Evolutionary conservation across 2,113 vertebrate species (phyloP).

Genomic region (Limnothrissa miodon): DNA sequence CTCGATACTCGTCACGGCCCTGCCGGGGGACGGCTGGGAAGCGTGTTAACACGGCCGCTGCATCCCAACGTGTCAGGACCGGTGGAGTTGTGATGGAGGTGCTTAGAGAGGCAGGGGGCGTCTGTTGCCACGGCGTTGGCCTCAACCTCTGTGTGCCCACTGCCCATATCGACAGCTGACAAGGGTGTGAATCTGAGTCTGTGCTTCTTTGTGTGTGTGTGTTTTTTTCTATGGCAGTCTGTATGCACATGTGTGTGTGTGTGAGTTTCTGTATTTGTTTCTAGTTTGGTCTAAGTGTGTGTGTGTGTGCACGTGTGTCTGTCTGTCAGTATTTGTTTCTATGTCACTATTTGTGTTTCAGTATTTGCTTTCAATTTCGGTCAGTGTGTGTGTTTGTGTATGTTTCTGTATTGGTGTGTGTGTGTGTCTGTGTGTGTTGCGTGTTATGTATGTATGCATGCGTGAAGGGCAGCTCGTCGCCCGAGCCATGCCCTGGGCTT

Average conservation of each 20-base stretch:
- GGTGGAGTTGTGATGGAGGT: constrained; percentile 26
- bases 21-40: background rate
- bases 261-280: too few relatives aligned
- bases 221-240: too few relatives aligned
- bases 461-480: constrained; percentile 30
- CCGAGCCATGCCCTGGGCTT: constrained; percentile 41
- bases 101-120: constrained; percentile 24
- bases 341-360: too few relatives aligned
- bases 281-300: too few relatives aligned
- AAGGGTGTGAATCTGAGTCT: too few relatives aligned
- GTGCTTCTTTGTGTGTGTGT: too few relatives aligned
- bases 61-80: constrained; percentile 39
- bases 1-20: background rate
- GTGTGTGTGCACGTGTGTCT: background rate
- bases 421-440: background rate
- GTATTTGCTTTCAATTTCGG: background rate
- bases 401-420: background rate
- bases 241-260: too few relatives aligned
- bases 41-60: background rate
- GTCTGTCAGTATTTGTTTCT: background rate
- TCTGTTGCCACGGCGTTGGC: constrained; percentile 29
- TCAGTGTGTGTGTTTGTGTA: background rate
- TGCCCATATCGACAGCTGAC: background rate
- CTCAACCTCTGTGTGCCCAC: background rate
- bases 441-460: background rate